A percentile compares a stretch with the other conserved stretches of the same genome.
Evolutionary conservation across 30 jellyfish, hydroid and myxozoan genomes (phyloP).

Genomic region (Pelagia noctiluca): DNA sequence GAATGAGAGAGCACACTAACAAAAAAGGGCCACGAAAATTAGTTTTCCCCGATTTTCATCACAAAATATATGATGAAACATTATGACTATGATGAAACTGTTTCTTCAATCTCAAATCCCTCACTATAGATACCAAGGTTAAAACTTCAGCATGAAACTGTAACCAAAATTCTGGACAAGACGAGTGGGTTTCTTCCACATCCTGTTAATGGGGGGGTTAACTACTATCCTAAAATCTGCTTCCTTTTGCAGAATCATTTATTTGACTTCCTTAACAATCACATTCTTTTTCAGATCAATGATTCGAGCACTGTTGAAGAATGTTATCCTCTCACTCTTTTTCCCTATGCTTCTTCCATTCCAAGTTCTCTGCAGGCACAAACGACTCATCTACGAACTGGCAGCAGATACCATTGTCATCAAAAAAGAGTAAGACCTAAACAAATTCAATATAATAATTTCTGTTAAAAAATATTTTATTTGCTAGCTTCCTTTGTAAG

Average conservation of each 20-base stretch:
- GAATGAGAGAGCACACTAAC: no score
- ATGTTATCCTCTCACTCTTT: slow-evolving; percentile 75
- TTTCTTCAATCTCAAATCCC: neutral
- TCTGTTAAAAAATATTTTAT: no score
- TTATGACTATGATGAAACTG: no score
- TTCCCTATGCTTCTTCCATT: slow-evolving; percentile 88
- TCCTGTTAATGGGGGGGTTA: neutral
- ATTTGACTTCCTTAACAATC: neutral
- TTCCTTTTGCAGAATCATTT: no score
- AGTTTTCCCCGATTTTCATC: no score
- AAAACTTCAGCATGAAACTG: neutral
- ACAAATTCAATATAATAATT: neutral
- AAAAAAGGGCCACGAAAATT: no score
- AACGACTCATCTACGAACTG: slow-evolving; percentile 80
- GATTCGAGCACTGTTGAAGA: slow-evolving; percentile 85
- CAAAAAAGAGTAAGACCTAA: slow-evolving; percentile 7
- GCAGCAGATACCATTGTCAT: slow-evolving; percentile 87
- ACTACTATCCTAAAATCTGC: neutral
- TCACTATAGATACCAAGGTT: no score
- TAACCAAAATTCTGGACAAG: neutral
- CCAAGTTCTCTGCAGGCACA: slow-evolving; percentile 63
- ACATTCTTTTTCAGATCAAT: slow-evolving; percentile 62
- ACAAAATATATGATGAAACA: no score
- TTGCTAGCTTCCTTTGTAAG: no score
- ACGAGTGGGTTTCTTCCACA: neutral